phyloP scores from a whole-genome alignment of 2,888 invertebrate species.

The Folsomia manolachei region DNA sequence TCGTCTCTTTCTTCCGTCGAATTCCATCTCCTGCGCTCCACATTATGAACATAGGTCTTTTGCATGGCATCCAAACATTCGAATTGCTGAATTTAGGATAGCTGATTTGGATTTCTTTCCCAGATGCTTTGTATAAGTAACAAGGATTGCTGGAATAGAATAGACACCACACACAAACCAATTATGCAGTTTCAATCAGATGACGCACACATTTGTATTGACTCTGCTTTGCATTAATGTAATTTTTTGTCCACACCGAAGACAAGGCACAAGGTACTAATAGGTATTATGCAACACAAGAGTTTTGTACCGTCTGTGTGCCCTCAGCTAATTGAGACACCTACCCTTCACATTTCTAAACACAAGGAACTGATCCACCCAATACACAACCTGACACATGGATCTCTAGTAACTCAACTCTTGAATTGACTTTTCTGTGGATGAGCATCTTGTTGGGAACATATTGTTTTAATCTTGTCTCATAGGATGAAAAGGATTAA shows the following conservation, averaged over 20 bases:
- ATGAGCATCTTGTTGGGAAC: background rate
- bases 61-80: no score
- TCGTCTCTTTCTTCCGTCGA: background rate
- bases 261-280: no score
- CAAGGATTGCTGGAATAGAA: no score
- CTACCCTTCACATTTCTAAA: background rate
- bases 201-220: no score
- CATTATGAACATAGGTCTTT: no score
- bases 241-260: no score
- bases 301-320: background rate
- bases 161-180: slow-evolving; percentile 4
- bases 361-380: background rate
- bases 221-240: background rate
- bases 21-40: no score
- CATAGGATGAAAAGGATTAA: background rate
- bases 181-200: slow-evolving; percentile 8
- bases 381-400: background rate
- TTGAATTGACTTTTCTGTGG: background rate
- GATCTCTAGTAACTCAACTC: background rate
- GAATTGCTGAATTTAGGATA: no score
- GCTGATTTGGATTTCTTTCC: no score
- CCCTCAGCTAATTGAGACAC: background rate
- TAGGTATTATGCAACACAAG: background rate
- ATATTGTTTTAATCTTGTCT: background rate
- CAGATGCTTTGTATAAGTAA: no score